Evolutionary conservation across 2,888 invertebrate genomes (phyloP).

Genomic region (Ormyrus nitidulus): DNA sequence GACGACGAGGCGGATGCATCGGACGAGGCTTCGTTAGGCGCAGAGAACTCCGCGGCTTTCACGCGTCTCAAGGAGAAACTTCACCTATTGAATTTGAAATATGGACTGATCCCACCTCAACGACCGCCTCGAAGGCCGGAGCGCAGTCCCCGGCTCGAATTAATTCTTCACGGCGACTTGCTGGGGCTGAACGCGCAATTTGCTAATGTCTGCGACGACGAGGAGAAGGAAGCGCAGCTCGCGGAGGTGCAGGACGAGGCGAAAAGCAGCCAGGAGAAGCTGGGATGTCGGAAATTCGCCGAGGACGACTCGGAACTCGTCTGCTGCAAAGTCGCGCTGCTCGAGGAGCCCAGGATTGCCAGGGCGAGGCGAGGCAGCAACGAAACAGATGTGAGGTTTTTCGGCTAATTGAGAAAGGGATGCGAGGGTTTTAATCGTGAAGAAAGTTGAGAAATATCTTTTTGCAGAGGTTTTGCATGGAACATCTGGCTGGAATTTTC

Average conservation of each 20-base stretch:
- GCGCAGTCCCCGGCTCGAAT: conserved; percentile 46
- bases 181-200: conserved; percentile 51
- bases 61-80: conserved; percentile 49
- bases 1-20: too few relatives aligned
- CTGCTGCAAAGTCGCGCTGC: conserved; percentile 15
- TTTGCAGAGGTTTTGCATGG: neutral
- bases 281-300: conserved; percentile 11
- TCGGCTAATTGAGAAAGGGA: neutral
- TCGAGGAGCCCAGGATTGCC: conserved; percentile 55
- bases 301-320: neutral
- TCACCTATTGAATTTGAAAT: conserved; percentile 55
- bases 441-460: neutral
- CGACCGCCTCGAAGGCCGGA: neutral
- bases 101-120: conserved; percentile 43
- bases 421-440: neutral
- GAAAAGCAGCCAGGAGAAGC: neutral
- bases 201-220: conserved; percentile 15
- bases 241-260: neutral
- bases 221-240: neutral
- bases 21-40: conserved; percentile 36
- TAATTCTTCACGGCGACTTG: conserved; percentile 62
- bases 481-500: conserved; percentile 34
- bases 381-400: conserved; percentile 13
- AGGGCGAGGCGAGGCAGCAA: conserved; percentile 41
- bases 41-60: conserved; percentile 38